Evolutionary conservation across 2,113 vertebrate species (phyloP), one percentile per base, ranked within the genome.

Genomic region (Mionectes macconnelli): DNA sequence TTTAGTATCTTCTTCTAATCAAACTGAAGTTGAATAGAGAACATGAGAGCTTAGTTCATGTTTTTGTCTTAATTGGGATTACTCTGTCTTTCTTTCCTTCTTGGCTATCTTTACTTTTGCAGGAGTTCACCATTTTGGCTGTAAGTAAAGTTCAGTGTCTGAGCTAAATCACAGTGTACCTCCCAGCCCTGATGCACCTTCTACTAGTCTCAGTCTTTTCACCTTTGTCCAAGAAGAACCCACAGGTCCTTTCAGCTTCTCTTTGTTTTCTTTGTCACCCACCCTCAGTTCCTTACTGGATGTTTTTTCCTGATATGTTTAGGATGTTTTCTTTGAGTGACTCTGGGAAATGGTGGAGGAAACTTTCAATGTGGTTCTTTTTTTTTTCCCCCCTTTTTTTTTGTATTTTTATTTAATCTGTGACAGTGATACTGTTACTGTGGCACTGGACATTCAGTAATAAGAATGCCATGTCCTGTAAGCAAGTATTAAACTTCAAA

Each of bases 91-190:
- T 98, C 98, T 98, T 98, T 98, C 98, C 98, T 98, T 98, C 97
- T 97, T 98, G 98, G 98, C 98, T 98, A 98, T 98, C 97, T 98
- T 98, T 98, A 98, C 98, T 98, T 98, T 99, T 98, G 97, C 98
- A 99, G 99, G 99, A 98, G 98, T 98, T 98, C 99, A 98, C 97
- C 99, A 98, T 98, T 98, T 98, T 91, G 98, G 98, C 98, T 99
- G 99, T 99, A 99, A 99, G 99, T 99, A 99, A 98, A 97, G 93
- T 97, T 96, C 97, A 97, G 96, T 94, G 92, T 97, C 95, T 97
- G 91, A 97, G 96, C 97, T 90, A 94, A 98, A 97, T 94, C 94
- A 95, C 88, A 92, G 70, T 97, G 87, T 94, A 87, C 84, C 94
- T 97, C 98, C 97, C 95, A 94, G 89, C 95, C 97, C 96, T 86